Percentiles rank a stretch among this genome's conserved stretches.
Evolutionary conservation across 2,797 vertebrate species (phyloP).

Genomic region (Cheirogaleus major): DNA sequence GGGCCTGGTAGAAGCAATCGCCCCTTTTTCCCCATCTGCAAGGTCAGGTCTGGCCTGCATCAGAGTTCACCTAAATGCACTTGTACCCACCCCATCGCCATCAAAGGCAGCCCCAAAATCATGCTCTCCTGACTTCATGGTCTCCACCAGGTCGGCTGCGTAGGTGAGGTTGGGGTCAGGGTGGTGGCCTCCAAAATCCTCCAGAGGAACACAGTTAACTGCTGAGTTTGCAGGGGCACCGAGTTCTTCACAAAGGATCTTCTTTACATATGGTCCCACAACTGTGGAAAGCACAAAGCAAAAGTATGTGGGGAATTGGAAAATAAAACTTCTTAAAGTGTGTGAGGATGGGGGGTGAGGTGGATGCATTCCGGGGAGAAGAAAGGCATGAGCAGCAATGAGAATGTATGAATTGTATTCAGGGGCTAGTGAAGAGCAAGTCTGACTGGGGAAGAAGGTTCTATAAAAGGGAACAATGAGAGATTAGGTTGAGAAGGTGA

Average conservation of each 20-base stretch:
- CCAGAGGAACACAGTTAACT: slow-evolving; percentile 94
- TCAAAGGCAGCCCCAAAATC: slow-evolving; percentile 99
- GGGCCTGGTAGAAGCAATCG: neutral
- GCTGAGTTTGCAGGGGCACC: slow-evolving; percentile 96
- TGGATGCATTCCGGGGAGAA: neutral
- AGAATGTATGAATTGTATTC: neutral
- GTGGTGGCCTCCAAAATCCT: slow-evolving; percentile 98
- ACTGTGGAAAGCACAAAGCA: slow-evolving; percentile 83
- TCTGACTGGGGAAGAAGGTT: neutral
- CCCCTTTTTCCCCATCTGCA: neutral
- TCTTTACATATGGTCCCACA: slow-evolving; percentile 97
- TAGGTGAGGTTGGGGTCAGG: slow-evolving; percentile 99
- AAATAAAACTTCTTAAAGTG: neutral
- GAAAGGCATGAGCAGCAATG: neutral
- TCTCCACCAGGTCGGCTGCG: slow-evolving; percentile 95
- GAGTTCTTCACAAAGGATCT: slow-evolving; percentile 97
- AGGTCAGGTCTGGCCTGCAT: neutral
- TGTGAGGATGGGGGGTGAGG: neutral
- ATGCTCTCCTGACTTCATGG: slow-evolving; percentile 97
- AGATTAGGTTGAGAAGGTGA: neutral
- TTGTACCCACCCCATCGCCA: slow-evolving; percentile 94
- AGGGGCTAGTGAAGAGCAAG: neutral
- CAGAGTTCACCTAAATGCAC: neutral
- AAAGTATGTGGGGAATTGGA: neutral
- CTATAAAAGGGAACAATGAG: neutral